Conservation (phyloP, 2,797 vertebrate genomes). For the Esox masquinongy region DNA sequence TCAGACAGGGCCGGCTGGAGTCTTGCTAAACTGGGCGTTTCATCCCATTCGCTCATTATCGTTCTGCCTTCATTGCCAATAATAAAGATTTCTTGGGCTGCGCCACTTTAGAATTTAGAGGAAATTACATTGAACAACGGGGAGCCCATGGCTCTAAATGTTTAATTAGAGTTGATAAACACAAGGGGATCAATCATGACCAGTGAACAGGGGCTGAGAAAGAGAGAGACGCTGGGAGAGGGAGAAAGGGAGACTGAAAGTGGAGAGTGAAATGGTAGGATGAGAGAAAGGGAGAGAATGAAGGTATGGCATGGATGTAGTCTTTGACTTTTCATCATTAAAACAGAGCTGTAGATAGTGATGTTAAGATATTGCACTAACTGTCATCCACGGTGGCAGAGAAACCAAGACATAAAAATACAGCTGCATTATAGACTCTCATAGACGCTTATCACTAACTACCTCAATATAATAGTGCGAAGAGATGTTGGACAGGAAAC, state of each 20-base stretch:
- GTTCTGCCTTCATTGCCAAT: constrained; percentile 58
- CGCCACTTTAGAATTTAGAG: constrained; percentile 62
- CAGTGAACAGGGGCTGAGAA: constrained; percentile 6
- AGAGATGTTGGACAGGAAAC: not conserved
- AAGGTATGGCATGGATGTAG: not conserved
- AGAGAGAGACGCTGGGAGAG: not conserved
- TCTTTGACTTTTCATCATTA: not conserved
- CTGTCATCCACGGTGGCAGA: not conserved
- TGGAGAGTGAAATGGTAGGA: not conserved
- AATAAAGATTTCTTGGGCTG: constrained; percentile 64
- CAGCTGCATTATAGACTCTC: not conserved
- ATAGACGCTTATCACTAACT: not conserved
- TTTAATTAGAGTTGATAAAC: constrained; percentile 66
- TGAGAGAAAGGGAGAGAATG: not conserved
- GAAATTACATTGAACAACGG: constrained; percentile 62
- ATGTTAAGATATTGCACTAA: not conserved
- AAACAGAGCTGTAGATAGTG: not conserved
- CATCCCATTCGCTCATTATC: constrained; percentile 61
- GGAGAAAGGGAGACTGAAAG: not conserved
- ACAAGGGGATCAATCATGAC: constrained; percentile 61
- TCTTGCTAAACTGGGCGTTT: constrained; percentile 56
- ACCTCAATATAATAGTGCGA: not conserved
- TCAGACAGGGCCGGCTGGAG: constrained; percentile 37
- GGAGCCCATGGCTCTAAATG: constrained; percentile 57
- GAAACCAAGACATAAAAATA: constrained; percentile 1